A percentile compares a stretch with the other conserved stretches of the same genome.
Evolutionary conservation across 2,113 vertebrate species (phyloP).

Genomic region (Cavia porcellus): DNA sequence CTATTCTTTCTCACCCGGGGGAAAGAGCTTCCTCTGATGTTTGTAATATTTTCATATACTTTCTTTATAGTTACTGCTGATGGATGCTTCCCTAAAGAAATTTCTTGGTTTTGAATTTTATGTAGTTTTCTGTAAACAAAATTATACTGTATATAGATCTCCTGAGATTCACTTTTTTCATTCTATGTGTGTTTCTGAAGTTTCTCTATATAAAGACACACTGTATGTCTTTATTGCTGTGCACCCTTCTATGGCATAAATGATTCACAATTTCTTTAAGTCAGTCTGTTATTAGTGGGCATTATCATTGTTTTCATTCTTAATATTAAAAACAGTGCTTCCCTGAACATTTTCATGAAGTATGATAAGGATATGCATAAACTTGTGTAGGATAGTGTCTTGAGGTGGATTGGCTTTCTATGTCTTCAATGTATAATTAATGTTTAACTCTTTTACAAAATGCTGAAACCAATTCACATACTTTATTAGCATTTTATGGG

Average conservation of each 20-base stretch:
- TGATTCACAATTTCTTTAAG: background rate
- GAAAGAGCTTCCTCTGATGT: background rate
- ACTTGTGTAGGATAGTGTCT: background rate
- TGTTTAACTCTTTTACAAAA: background rate
- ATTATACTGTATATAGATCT: slow-evolving; percentile 43
- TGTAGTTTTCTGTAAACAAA: slow-evolving; percentile 54
- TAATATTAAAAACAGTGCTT: background rate
- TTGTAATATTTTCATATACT: slow-evolving; percentile 19
- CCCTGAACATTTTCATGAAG: slow-evolving; percentile 3
- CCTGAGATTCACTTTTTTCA: slow-evolving; percentile 19
- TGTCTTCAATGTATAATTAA: slow-evolving; percentile 27
- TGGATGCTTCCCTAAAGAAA: slow-evolving; percentile 46
- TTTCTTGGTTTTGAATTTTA: slow-evolving; percentile 52
- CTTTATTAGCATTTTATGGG: background rate
- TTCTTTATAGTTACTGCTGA: slow-evolving; percentile 19
- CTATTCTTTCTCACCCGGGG: background rate
- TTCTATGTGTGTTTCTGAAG: background rate
- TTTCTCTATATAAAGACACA: background rate
- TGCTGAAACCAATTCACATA: background rate
- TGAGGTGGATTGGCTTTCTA: background rate
- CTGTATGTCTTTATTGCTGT: background rate
- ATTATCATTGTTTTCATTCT: slow-evolving; percentile 11
- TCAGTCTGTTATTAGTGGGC: background rate
- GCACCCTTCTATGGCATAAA: background rate
- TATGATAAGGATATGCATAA: background rate